phyloP scores from a whole-genome alignment of 2,797 vertebrate genomes.

The Acanthurus lineatus region DNA sequence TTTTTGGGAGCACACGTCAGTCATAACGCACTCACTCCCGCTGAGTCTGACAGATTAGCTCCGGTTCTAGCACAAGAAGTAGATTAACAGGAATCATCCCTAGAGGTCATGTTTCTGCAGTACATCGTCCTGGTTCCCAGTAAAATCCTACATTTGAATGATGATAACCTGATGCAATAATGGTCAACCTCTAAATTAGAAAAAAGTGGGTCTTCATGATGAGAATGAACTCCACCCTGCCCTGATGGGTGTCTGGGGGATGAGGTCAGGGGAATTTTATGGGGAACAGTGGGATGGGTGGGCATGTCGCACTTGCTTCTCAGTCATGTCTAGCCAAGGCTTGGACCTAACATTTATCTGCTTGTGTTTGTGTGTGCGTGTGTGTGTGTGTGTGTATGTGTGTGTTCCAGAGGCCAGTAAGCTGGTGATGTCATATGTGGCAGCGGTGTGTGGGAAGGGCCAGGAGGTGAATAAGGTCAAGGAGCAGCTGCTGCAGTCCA shows the following conservation, averaged over 20 bases:
- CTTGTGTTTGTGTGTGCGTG: conserved; percentile 47
- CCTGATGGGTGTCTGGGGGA: conserved; percentile 50
- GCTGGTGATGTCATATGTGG: conserved; percentile 99
- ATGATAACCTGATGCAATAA: conserved; percentile 74
- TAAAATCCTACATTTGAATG: conserved; percentile 44
- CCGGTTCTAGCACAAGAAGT: conserved; percentile 30
- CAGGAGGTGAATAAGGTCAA: conserved; percentile 99
- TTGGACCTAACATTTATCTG: conserved; percentile 58
- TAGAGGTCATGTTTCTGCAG: conserved; percentile 15
- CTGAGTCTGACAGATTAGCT: conserved; percentile 7
- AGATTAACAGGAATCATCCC: conserved; percentile 37
- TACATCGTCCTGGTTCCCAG: conserved; percentile 29
- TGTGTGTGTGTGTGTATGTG: conserved; percentile 33
- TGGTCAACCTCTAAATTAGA: conserved; percentile 39
- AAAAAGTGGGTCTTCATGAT: conserved; percentile 35
- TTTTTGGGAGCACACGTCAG: conserved; percentile 12
- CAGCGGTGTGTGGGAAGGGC: conserved; percentile 98
- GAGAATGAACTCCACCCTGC: conserved; percentile 50
- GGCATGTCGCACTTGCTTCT: conserved; percentile 38
- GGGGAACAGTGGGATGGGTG: conserved; percentile 41
- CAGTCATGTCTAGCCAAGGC: conserved; percentile 53
- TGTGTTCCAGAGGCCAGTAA: conserved; percentile 95
- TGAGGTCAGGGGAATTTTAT: conserved; percentile 76
- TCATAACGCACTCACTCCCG: neutral
- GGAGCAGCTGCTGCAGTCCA: conserved; percentile 98